phyloP scores from a whole-genome alignment of 2,888 invertebrate species.

The Drosophila conformis region DNA sequence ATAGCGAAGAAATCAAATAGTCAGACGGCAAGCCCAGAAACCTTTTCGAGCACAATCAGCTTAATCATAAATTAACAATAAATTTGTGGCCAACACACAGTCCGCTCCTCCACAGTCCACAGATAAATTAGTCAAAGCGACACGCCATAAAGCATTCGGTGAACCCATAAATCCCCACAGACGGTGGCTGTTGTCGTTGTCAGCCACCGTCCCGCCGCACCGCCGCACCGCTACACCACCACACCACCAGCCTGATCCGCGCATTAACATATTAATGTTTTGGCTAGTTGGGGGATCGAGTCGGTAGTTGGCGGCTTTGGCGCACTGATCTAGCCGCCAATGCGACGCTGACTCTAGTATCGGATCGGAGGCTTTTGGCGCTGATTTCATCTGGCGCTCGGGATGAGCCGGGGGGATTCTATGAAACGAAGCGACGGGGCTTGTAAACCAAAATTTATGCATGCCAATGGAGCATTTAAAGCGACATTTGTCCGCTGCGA shows the following conservation, averaged over 20 bases:
- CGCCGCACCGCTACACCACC: not conserved
- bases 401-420: constrained; percentile 52
- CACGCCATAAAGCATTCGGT: constrained; percentile 84
- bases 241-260: constrained; percentile 51
- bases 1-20: constrained; percentile 19
- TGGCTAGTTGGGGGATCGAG: constrained; percentile 59
- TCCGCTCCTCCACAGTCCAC: constrained; percentile 38
- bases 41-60: constrained; percentile 67
- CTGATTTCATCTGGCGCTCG: constrained; percentile 72
- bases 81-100: constrained; percentile 57
- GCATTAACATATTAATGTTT: constrained; percentile 83
- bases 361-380: constrained; percentile 56
- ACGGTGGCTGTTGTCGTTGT: constrained; percentile 64
- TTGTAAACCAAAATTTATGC: constrained; percentile 79
- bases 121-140: constrained; percentile 84
- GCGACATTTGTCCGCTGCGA: constrained; percentile 70
- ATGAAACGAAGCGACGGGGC: constrained; percentile 48
- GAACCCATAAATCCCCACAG: constrained; percentile 82
- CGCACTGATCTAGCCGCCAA: constrained; percentile 77
- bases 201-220: constrained; percentile 31
- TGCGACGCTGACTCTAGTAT: constrained; percentile 12
- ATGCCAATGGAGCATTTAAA: constrained; percentile 69
- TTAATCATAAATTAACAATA: constrained; percentile 77
- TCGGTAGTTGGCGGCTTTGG: constrained; percentile 56
- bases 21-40: constrained; percentile 25